Conservation (phyloP, 2,113 vertebrate genomes). For the Apus apus region DNA sequence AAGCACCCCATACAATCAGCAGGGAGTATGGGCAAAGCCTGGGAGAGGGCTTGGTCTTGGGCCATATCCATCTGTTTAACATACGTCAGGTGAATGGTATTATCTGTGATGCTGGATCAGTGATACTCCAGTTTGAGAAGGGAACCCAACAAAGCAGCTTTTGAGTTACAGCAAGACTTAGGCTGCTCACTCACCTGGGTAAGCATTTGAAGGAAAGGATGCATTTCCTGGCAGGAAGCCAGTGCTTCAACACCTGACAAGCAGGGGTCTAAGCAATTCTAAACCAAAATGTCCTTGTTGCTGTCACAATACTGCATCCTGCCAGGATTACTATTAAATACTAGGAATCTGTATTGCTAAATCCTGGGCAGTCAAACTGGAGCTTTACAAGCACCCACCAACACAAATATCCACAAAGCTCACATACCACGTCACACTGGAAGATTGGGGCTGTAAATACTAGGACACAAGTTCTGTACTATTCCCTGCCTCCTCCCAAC, state of each 20-base stretch:
- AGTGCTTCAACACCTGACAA: not conserved
- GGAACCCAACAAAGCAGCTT: not conserved
- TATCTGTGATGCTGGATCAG: not conserved
- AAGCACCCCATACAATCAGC: not conserved
- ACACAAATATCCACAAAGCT: not conserved
- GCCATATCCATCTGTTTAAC: not conserved
- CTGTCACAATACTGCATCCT: not conserved
- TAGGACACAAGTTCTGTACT: not conserved
- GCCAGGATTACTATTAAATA: not conserved
- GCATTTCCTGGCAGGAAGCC: not conserved
- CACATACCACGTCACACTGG: not conserved
- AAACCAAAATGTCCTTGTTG: not conserved
- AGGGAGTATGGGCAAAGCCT: not conserved
- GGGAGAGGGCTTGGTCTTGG: not conserved
- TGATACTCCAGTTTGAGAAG: not conserved
- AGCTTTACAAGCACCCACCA: not conserved
- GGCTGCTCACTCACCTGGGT: fast-evolving
- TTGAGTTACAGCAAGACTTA: not conserved
- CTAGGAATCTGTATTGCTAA: not conserved
- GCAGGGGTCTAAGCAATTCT: not conserved
- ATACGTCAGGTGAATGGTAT: not conserved
- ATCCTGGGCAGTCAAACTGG: not conserved
- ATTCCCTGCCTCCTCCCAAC: not conserved
- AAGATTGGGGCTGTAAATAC: not conserved
- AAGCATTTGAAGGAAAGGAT: not conserved